These are phyloP conservation scores for Maniola jurtina DNA, from an alignment of 1,140 invertebrate genomes.

Conservation along the genomic window DNA sequence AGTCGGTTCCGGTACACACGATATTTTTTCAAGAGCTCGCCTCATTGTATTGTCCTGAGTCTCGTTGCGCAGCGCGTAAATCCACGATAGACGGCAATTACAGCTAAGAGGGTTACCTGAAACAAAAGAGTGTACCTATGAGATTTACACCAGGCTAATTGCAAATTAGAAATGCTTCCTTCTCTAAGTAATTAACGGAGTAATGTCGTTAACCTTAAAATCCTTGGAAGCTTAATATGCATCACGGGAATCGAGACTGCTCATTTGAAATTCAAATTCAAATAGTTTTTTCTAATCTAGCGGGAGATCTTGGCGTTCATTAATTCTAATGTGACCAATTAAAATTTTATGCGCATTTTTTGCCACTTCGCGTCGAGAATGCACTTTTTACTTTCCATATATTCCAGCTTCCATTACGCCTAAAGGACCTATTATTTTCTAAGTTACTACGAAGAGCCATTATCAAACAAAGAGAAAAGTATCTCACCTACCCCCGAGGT, in stretches of 20 bases:
- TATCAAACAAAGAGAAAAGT: slow-evolving; percentile 32
- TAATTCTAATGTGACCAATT: slow-evolving; percentile 36
- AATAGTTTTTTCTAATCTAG: slow-evolving; percentile 38
- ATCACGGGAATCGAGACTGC: slow-evolving; percentile 22
- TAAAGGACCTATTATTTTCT: slow-evolving; percentile 28
- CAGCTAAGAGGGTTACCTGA: slow-evolving; percentile 83
- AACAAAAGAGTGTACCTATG: slow-evolving; percentile 49
- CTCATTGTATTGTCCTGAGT: slow-evolving; percentile 80
- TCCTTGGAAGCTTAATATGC: slow-evolving; percentile 27
- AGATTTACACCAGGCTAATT: slow-evolving; percentile 29
- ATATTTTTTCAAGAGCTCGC: slow-evolving; percentile 80
- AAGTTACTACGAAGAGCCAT: slow-evolving; percentile 27
- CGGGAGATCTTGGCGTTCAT: slow-evolving; percentile 27
- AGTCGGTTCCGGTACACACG: slow-evolving; percentile 68
- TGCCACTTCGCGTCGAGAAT: slow-evolving; percentile 22
- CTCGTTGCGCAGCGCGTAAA: slow-evolving; percentile 81
- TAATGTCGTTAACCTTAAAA: slow-evolving; percentile 31
- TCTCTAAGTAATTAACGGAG: slow-evolving; percentile 19
- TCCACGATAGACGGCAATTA: slow-evolving; percentile 83
- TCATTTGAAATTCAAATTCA: slow-evolving; percentile 35
- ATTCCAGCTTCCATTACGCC: slow-evolving; percentile 32
- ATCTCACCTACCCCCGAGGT: slow-evolving; percentile 17
- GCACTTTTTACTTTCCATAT: slow-evolving; percentile 35
- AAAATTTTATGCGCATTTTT: slow-evolving; percentile 37
- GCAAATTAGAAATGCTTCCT: slow-evolving; percentile 23